Evolutionary conservation across 2,888 invertebrate genomes (phyloP).

Genomic region (Xestia c-nigrum): DNA sequence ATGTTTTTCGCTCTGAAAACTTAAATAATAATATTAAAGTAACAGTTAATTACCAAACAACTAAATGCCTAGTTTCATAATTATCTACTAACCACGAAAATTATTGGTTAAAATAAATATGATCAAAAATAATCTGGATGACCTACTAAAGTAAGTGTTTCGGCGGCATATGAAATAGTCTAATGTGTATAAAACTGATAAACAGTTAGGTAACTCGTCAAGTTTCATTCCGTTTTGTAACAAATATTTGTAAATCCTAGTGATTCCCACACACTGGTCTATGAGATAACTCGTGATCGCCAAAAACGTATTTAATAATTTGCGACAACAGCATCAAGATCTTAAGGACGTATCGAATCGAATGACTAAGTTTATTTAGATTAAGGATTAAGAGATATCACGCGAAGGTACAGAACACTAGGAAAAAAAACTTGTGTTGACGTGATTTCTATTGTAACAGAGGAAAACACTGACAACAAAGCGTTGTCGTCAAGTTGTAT

Average conservation of each 20-base stretch:
- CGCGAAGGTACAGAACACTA: slow-evolving; percentile 15
- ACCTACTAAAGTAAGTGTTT: slow-evolving; percentile 1
- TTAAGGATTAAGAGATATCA: slow-evolving; percentile 32
- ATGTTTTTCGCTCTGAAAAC: slow-evolving; percentile 48
- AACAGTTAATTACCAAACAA: slow-evolving; percentile 22
- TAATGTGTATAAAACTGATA: slow-evolving; percentile 31
- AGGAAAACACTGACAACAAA: slow-evolving; percentile 55
- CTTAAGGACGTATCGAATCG: slow-evolving; percentile 37
- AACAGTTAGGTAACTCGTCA: slow-evolving; percentile 52
- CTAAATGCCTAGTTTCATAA: not conserved
- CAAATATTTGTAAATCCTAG: slow-evolving; percentile 51
- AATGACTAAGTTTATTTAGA: slow-evolving; percentile 18
- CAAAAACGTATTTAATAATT: slow-evolving; percentile 46
- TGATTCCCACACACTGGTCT: slow-evolving; percentile 43
- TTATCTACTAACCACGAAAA: not conserved
- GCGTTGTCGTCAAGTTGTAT: slow-evolving; percentile 57
- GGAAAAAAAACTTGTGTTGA: slow-evolving; percentile 32
- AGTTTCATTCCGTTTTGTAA: slow-evolving; percentile 61
- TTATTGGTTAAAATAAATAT: not conserved
- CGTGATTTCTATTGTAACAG: slow-evolving; percentile 28
- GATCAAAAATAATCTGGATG: slow-evolving; percentile 13
- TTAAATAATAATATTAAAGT: slow-evolving; percentile 25
- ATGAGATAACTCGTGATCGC: slow-evolving; percentile 59
- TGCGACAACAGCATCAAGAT: slow-evolving; percentile 33
- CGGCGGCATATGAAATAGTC: slow-evolving; percentile 20